Evolutionary conservation across 2,113 vertebrate genomes (phyloP).

Genomic region (Microtus pennsylvanicus): DNA sequence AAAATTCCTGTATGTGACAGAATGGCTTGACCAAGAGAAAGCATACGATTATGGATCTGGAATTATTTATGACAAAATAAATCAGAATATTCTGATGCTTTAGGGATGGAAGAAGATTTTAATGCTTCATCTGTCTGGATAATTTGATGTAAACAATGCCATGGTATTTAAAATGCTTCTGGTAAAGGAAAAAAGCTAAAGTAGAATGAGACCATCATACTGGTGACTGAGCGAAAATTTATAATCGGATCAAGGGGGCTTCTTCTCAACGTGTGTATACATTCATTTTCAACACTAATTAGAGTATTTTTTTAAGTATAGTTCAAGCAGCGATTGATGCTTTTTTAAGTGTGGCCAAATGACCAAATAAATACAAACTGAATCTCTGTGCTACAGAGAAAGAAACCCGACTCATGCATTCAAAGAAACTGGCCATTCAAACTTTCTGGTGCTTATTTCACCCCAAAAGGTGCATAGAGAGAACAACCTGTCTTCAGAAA

Average conservation of each 20-base stretch:
- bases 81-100: slow-evolving; percentile 79
- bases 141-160: slow-evolving; percentile 77
- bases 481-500: slow-evolving; percentile 73
- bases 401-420: slow-evolving; percentile 76
- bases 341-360: slow-evolving; percentile 78
- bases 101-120: slow-evolving; percentile 80
- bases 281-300: slow-evolving; percentile 61
- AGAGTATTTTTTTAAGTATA: slow-evolving; percentile 66
- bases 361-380: slow-evolving; percentile 78
- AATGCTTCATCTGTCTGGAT: slow-evolving; percentile 78
- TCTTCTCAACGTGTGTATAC: slow-evolving; percentile 78
- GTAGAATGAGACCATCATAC: slow-evolving; percentile 71
- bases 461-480: slow-evolving; percentile 76
- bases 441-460: slow-evolving; percentile 73
- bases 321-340: slow-evolving; percentile 77
- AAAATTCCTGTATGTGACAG: slow-evolving; percentile 58
- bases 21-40: slow-evolving; percentile 79
- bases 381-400: slow-evolving; percentile 79
- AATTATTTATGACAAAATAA: slow-evolving; percentile 76
- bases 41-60: slow-evolving; percentile 71
- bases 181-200: slow-evolving; percentile 74
- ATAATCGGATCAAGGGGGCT: slow-evolving; percentile 75
- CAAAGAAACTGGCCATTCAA: slow-evolving; percentile 74
- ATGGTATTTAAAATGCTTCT: slow-evolving; percentile 76
- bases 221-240: slow-evolving; percentile 72